Evolutionary conservation across 2,888 invertebrate genomes (phyloP), one percentile per base, ranked within the genome.

Genomic region (Eurytoma californica): DNA sequence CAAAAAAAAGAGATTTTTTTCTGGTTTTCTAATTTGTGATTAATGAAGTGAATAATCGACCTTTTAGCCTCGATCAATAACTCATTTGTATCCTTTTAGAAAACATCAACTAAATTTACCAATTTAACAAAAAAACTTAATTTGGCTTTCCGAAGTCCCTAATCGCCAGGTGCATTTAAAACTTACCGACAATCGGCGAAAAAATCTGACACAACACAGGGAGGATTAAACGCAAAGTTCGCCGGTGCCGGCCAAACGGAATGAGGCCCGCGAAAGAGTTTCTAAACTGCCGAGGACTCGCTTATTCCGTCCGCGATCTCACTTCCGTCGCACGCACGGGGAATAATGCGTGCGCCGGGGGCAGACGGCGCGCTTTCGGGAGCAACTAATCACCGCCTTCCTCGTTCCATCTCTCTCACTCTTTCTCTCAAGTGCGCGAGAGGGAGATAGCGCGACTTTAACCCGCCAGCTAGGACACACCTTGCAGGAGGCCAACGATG

Each of bases 311-410:
- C 12, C 49, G 12, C 24, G n/a, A 77, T 65, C 65, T 70, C 65
- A 49, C 61, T 73, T 65, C 73, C 65, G 65, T 73, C 65, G 65
- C 72, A 72, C 30, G 51, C 61, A 63, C 61, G 60, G 24, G 51
- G n/a, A n/a, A 51, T 66, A 61, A 68, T 57, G 39, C 20, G 49
- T 53, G 76, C 60, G n/a, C 51, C 39, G 39, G 3, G 39, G 39
- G 39, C 63, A 72, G 72, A 68, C 58, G 49, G 47, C 67, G 66
- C 28, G 58, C 69, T 51, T 49, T 3, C 49, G 55, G 30, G 51
- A 72, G 28, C 28, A 68, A 55, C 67, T 68, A 73, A 73, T 73
- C 61, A 57, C 53, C 18, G 55, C 49, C 67, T 68, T 73, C 73
- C 73, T 78, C 49, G 14, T 13, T n/a, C 70, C 16, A 20, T 18